These are phyloP conservation scores for Acronicta leporina DNA, from an alignment of 2,888 invertebrate genomes.

Conservation along the genomic window DNA sequence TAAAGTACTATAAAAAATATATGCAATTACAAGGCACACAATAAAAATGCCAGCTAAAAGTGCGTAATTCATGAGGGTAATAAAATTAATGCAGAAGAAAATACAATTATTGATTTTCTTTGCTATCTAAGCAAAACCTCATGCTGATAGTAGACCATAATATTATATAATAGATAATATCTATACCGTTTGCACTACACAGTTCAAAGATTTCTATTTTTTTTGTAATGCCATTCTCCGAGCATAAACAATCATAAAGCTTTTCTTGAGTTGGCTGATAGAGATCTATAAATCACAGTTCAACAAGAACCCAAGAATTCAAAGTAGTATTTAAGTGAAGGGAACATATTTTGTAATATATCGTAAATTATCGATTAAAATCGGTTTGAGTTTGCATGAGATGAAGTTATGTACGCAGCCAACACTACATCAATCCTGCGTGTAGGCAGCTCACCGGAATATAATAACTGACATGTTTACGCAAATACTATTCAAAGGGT, in stretches of 20 bases:
- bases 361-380: conserved; percentile 72
- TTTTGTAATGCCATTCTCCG: conserved; percentile 16
- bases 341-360: conserved; percentile 66
- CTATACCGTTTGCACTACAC: not conserved
- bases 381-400: conserved; percentile 64
- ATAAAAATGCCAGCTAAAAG: no score
- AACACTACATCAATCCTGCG: conserved; percentile 47
- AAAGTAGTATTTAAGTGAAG: conserved; percentile 59
- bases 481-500: conserved; percentile 72
- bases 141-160: no score
- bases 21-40: no score
- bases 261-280: conserved; percentile 34
- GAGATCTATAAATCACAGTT: conserved; percentile 48
- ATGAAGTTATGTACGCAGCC: conserved; percentile 61
- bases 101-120: no score
- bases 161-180: no score
- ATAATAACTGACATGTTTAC: conserved; percentile 69
- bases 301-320: conserved; percentile 44
- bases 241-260: conserved; percentile 47
- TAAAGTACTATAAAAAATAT: no score
- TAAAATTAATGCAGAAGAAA: no score
- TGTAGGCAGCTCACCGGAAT: conserved; percentile 47
- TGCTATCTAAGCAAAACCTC: no score
- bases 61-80: no score
- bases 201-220: not conserved